These are phyloP conservation scores for Philaethria dido DNA, from an alignment of 2,888 invertebrate genomes.

Conservation along the genomic window DNA sequence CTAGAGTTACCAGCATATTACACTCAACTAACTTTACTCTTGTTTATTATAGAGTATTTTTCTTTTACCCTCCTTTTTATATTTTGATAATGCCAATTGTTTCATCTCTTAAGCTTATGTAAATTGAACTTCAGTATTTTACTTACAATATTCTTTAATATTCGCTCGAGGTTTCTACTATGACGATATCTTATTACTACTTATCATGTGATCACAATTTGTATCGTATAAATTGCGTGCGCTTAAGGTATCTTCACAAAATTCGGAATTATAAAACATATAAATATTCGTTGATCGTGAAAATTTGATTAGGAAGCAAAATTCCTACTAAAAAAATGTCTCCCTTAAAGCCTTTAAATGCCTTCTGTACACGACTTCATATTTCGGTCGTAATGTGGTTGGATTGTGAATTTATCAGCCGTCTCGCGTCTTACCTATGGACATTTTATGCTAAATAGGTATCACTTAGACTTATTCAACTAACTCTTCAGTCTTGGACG, in stretches of 20 bases:
- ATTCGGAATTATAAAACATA: conserved; percentile 71
- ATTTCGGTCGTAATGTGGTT: conserved; percentile 37
- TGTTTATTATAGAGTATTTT: background rate
- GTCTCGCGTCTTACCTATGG: conserved; percentile 75
- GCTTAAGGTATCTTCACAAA: conserved; percentile 57
- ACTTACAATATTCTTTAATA: conserved; percentile 36
- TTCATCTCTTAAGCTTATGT: background rate
- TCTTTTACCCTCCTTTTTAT: background rate
- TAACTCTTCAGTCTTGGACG: conserved; percentile 84
- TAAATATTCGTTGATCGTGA: conserved; percentile 81
- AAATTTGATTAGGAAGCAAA: conserved; percentile 74
- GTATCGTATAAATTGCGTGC: conserved; percentile 55
- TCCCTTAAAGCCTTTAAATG: conserved; percentile 54
- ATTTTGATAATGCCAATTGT: background rate
- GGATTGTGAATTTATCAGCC: conserved; percentile 38
- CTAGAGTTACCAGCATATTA: background rate
- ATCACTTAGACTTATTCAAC: conserved; percentile 80
- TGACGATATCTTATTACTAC: conserved; percentile 41
- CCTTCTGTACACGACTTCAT: conserved; percentile 44
- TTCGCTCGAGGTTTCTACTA: conserved; percentile 35
- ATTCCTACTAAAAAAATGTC: conserved; percentile 61
- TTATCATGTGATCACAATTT: conserved; percentile 48
- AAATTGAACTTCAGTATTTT: conserved; percentile 47
- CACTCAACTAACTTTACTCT: background rate
- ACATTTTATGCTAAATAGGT: conserved; percentile 81